Evolutionary conservation across 2,113 vertebrate genomes (phyloP).

Genomic region (Eurypyga helias): DNA sequence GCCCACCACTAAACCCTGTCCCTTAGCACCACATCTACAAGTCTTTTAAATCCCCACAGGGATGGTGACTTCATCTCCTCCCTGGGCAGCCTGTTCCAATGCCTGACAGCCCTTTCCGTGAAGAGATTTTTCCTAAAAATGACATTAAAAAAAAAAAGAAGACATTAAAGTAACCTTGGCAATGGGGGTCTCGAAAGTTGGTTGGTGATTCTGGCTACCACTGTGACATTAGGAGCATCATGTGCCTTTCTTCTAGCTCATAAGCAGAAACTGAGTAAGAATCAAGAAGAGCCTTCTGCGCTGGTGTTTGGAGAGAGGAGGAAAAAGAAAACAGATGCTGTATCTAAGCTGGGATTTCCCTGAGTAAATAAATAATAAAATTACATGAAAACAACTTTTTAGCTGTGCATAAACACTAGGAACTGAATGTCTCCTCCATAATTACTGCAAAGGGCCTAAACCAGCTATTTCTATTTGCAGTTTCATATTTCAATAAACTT

Average conservation of each 20-base stretch:
- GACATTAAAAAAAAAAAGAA: neutral
- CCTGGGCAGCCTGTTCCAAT: too few species aligned
- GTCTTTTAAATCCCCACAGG: too few species aligned
- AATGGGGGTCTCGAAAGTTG: neutral
- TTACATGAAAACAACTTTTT: slow-evolving; percentile 70
- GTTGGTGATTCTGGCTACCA: neutral
- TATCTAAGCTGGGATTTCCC: slow-evolving; percentile 43
- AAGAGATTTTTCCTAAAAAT: too few species aligned
- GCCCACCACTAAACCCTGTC: too few species aligned
- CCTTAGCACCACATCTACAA: too few species aligned
- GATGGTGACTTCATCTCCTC: too few species aligned
- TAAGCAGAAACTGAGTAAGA: neutral
- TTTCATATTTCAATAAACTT: slow-evolving; percentile 77
- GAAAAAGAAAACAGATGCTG: slow-evolving; percentile 38
- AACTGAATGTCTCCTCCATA: slow-evolving; percentile 64
- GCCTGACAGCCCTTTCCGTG: too few species aligned
- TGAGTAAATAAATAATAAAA: slow-evolving; percentile 73
- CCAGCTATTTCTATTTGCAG: slow-evolving; percentile 66
- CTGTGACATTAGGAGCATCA: neutral
- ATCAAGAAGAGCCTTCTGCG: neutral
- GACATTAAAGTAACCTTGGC: neutral
- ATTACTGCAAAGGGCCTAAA: slow-evolving; percentile 64
- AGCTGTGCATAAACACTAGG: slow-evolving; percentile 70
- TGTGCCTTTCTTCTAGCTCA: neutral
- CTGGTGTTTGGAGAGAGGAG: neutral